These are phyloP conservation scores for Drosophila orosa DNA, from an alignment of 1,140 invertebrate genomes.

Conservation along the genomic window DNA sequence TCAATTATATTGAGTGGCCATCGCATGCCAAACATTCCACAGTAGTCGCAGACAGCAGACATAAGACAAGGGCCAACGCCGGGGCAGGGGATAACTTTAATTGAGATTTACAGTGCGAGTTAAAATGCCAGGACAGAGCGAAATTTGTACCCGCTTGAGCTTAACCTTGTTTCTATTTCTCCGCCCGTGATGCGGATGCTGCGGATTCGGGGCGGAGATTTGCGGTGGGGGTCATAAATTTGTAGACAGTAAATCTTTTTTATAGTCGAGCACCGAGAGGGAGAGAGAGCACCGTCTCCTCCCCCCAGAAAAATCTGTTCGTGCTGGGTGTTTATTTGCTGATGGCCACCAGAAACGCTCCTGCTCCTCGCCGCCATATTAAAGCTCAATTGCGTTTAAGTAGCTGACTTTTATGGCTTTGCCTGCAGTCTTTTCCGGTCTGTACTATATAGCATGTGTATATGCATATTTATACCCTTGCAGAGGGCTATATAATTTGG, in stretches of 20 bases:
- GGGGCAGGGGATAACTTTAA: conserved; percentile 56
- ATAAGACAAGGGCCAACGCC: conserved; percentile 3
- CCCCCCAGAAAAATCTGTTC: conserved; percentile 40
- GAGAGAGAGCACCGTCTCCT: not conserved
- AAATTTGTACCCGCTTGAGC: conserved; percentile 58
- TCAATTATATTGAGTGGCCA: conserved; percentile 67
- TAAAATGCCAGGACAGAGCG: conserved; percentile 59
- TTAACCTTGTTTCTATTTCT: conserved; percentile 58
- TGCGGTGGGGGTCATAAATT: conserved; percentile 64
- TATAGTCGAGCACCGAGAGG: conserved; percentile 37
- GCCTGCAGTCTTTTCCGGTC: conserved; percentile 41
- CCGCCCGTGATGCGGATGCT: conserved; percentile 7
- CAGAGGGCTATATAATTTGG: conserved; percentile 5
- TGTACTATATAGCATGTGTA: conserved; percentile 11
- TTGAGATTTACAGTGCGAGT: conserved; percentile 75
- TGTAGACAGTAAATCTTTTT: conserved; percentile 74
- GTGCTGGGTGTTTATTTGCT: conserved; percentile 64
- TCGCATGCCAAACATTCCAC: conserved; percentile 53
- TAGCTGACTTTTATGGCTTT: conserved; percentile 75
- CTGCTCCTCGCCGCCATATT: conserved; percentile 37
- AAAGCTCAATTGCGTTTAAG: conserved; percentile 78
- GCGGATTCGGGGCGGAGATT: conserved; percentile 24
- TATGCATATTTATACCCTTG: conserved; percentile 18
- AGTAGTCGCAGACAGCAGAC: conserved; percentile 30
- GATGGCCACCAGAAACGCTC: conserved; percentile 23